phyloP scores from a whole-genome alignment of 2,113 vertebrate species.

The Oceanites oceanicus region DNA sequence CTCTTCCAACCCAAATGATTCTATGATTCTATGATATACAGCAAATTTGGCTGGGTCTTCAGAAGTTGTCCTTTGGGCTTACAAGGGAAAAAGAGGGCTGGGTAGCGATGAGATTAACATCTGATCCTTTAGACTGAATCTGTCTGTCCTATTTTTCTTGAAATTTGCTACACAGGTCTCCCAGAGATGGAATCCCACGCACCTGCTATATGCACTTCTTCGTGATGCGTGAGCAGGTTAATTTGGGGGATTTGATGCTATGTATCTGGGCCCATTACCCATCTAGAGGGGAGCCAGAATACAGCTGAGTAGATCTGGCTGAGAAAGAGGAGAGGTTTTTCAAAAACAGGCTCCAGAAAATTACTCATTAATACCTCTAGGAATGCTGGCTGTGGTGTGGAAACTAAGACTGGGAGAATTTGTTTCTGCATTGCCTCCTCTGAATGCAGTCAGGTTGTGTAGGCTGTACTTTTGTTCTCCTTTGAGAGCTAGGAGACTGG shows the following conservation, averaged over 20 bases:
- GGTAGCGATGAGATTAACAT: background rate
- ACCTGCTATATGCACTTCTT: fast-evolving
- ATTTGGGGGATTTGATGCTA: background rate
- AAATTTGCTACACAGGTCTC: background rate
- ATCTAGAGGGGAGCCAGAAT: background rate
- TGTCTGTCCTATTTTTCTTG: background rate
- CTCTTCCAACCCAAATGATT: no score
- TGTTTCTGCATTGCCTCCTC: background rate
- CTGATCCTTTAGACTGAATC: background rate
- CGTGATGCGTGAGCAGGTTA: background rate
- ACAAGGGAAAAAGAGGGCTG: background rate
- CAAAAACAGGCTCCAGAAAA: background rate
- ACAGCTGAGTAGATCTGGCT: background rate
- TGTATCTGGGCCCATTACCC: background rate
- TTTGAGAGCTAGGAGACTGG: background rate
- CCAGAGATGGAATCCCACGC: background rate
- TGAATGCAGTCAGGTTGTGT: background rate
- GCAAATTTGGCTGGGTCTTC: background rate
- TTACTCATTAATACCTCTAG: background rate
- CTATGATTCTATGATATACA: no score
- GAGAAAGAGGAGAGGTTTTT: background rate
- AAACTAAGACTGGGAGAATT: background rate
- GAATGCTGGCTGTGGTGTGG: background rate
- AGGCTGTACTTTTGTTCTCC: background rate
- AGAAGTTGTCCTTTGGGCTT: background rate